phyloP scores from a whole-genome alignment of 2,113 vertebrate species.

The Procavia capensis region DNA sequence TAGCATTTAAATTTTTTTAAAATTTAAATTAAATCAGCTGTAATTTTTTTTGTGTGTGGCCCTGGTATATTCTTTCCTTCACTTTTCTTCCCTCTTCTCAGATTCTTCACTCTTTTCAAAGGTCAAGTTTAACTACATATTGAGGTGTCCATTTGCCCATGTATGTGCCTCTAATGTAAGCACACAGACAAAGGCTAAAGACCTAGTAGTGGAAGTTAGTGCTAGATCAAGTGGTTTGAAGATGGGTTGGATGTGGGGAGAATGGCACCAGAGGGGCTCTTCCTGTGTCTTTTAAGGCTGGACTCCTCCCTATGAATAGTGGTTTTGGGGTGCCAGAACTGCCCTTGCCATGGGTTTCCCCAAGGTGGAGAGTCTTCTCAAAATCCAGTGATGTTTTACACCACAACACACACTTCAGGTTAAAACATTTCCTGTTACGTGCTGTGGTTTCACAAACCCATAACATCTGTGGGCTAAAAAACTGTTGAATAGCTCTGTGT shows the following conservation, averaged over 20 bases:
- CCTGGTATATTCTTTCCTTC: not conserved
- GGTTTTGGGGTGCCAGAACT: not conserved
- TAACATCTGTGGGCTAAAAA: not conserved
- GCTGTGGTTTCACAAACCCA: not conserved
- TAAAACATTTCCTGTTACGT: not conserved
- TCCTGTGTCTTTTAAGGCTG: not conserved
- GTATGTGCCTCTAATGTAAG: not conserved
- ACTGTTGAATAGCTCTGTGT: not conserved
- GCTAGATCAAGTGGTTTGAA: not conserved
- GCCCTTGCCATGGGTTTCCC: rapidly evolving
- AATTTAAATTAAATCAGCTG: no score
- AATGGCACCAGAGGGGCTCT: not conserved
- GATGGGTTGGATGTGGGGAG: not conserved
- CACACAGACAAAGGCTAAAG: not conserved
- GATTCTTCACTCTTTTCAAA: not conserved
- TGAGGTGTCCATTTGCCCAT: not conserved
- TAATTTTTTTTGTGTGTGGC: no score
- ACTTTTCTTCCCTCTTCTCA: not conserved
- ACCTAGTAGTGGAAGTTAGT: not conserved
- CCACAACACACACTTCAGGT: not conserved
- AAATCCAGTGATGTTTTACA: not conserved
- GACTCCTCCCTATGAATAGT: not conserved
- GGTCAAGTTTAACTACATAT: not conserved
- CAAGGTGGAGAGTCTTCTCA: not conserved
- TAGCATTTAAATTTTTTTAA: no score